Evolutionary conservation across 37 sponge, comb jelly and placozoan genomes (phyloP), one percentile per base, ranked within the genome.

Genomic region (Spongilla lacustris): DNA sequence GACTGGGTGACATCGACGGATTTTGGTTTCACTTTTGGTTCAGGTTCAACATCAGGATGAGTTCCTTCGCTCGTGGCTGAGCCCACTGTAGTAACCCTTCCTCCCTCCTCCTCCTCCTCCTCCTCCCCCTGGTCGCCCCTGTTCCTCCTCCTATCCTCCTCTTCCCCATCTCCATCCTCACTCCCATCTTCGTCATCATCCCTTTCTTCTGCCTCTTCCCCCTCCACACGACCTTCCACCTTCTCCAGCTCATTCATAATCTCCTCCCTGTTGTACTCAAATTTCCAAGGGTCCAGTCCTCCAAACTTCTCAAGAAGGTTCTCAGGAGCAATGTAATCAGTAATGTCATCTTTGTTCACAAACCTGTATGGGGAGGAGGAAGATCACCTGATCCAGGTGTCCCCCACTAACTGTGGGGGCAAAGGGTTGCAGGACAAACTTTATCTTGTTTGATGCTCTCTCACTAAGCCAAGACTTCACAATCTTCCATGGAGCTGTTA

Each of bases 401-500:
- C 41, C 41, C 6, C 3, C 41, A 3, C 41, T 9, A 6, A 41
- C 3, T 41, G 41, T 9, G 41, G 6, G 41, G 41, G 73, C 2
- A 25, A 25, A 6, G 41, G 41, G 41, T 3, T 14, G 74, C 28
- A 10, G 3, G 0, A 79, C 94, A 50, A 38, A 95, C 96, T 90
- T 95, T 34, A 95, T 85, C 88, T 88, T 92, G 32, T 49, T 41
- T 11, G 69, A 67, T 46, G 88, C 96, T 9, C 76, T 71, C 69
- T 92, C 93, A 68, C 85, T 80, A 46, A 95, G 80, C 96, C 93
- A 92, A n/a, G 86, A 66, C 70, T 89, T 89, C 25, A 95, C 83
- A 35, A 95, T 90, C 76, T 83, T 90, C 96, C 96, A 95, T 13
- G 93, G 94, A 92, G 96, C 96, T 95, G 36, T n/a, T 70, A 70